Conservation (phyloP, 2,113 vertebrate species). For the Anser cygnoides region DNA sequence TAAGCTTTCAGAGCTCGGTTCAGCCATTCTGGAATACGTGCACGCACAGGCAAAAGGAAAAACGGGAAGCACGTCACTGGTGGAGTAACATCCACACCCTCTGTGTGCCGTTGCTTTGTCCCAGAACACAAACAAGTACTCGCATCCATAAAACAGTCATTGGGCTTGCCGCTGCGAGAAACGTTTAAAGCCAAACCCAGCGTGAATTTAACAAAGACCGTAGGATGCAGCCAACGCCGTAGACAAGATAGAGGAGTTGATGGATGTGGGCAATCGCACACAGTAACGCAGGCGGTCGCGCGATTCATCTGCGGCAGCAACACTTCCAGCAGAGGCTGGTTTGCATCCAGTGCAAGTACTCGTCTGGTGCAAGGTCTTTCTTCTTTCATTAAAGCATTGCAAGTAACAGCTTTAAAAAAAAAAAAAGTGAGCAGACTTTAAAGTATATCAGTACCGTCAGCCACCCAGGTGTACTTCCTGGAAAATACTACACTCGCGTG, state of each 20-base stretch:
- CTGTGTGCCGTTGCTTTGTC: background rate
- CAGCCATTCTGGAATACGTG: background rate
- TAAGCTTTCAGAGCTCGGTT: background rate
- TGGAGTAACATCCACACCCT: background rate
- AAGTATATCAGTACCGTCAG: fast-evolving
- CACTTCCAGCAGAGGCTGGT: background rate
- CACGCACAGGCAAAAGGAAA: background rate
- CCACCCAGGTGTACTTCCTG: background rate
- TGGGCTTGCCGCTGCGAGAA: background rate
- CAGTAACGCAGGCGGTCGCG: conserved; percentile 1
- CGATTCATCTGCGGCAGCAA: conserved; percentile 23
- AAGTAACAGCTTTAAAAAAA: background rate
- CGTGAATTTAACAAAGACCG: background rate
- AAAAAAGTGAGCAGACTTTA: background rate
- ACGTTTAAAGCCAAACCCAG: background rate
- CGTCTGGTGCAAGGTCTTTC: background rate
- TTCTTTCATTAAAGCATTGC: background rate
- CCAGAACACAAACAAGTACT: background rate
- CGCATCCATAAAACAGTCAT: background rate
- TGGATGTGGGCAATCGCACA: conserved; percentile 44
- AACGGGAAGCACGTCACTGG: fast-evolving
- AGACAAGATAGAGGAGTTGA: conserved; percentile 7
- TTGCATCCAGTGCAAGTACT: background rate
- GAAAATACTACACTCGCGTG: background rate
- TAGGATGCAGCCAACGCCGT: background rate